Conservation (phyloP, 2,888 invertebrate genomes). For the Chymomyza caudatula region DNA sequence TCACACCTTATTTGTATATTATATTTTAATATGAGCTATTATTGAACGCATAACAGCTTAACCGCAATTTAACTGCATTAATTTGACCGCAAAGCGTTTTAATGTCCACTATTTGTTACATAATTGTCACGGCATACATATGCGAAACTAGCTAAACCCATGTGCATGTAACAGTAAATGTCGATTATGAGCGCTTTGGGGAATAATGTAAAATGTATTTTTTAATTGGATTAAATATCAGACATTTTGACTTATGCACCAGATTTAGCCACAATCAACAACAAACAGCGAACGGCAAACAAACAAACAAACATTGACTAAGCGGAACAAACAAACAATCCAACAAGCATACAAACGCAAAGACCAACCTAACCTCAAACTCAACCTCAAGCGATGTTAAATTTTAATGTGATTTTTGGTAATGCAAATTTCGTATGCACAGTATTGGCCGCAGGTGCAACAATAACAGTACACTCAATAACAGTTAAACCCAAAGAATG, state of each 20-base stretch:
- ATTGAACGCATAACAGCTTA: too few relatives aligned
- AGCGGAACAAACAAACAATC: neutral
- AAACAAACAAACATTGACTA: neutral
- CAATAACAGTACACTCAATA: neutral
- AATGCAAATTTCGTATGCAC: slow-evolving; percentile 38
- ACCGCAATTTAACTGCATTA: neutral
- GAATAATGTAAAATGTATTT: slow-evolving; percentile 57
- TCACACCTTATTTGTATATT: too few relatives aligned
- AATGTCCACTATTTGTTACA: neutral
- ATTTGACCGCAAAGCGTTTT: neutral
- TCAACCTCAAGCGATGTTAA: slow-evolving; percentile 22
- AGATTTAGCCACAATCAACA: neutral
- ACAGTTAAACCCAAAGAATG: neutral
- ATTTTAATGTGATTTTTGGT: slow-evolving; percentile 66
- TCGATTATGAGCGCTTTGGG: slow-evolving; percentile 6
- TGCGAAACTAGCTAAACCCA: neutral
- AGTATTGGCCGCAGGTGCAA: slow-evolving; percentile 27
- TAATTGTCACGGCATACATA: neutral
- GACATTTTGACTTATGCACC: slow-evolving; percentile 53
- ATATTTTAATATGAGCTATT: too few relatives aligned
- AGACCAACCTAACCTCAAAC: neutral
- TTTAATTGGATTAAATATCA: slow-evolving; percentile 65
- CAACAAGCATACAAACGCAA: neutral
- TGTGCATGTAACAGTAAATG: neutral
- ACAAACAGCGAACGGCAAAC: neutral